A percentile compares a stretch with the other conserved stretches of the same genome.
These are phyloP conservation scores for Merluccius polli DNA, from an alignment of 2,797 vertebrate species.

Conservation along the genomic window DNA sequence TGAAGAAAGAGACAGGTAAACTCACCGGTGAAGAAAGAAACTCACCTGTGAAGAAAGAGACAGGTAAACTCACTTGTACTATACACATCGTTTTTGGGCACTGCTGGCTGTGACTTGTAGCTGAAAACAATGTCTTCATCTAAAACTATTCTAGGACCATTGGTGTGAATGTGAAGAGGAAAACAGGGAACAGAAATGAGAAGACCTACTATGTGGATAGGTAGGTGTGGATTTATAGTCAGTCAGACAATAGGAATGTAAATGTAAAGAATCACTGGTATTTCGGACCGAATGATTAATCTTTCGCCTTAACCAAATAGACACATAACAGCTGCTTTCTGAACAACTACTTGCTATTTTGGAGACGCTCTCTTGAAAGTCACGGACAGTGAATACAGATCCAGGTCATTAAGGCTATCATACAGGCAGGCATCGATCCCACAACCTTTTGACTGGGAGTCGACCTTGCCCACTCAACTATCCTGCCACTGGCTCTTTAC, in stretches of 20 bases:
- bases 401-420: not conserved
- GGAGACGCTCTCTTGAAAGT: not conserved
- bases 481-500: not conserved
- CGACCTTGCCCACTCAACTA: not conserved
- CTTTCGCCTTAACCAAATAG: conserved; percentile 7
- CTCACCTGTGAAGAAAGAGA: not conserved
- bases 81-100: not conserved
- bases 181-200: not conserved
- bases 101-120: not conserved
- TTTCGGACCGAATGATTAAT: not conserved
- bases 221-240: not conserved
- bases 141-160: not conserved
- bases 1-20: no score
- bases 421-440: not conserved
- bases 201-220: not conserved
- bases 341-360: not conserved
- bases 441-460: not conserved
- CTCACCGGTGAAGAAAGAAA: no score
- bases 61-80: not conserved
- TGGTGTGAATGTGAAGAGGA: not conserved
- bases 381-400: no score
- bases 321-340: conserved; percentile 12
- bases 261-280: not conserved
- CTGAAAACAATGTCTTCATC: not conserved
- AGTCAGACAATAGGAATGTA: not conserved